Evolutionary conservation across 2,888 invertebrate species (phyloP).

Genomic region (Meganola albula): DNA sequence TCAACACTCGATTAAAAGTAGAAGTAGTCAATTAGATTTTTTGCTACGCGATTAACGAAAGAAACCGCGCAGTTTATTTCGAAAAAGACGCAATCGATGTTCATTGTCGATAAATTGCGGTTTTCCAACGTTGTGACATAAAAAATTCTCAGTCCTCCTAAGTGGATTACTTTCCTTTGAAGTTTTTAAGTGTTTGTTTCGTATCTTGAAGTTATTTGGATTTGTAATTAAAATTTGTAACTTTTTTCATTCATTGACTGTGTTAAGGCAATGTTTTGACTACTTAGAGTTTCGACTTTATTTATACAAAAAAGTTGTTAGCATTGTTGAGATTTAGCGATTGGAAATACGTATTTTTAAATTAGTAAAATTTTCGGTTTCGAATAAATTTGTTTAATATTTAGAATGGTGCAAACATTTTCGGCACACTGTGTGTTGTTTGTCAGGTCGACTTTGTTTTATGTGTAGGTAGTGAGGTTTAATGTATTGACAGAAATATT

Average conservation of each 20-base stretch:
- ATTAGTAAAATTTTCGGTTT: too few relatives aligned
- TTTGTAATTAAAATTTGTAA: conserved; percentile 42
- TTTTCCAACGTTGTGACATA: conserved; percentile 43
- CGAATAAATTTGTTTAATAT: too few relatives aligned
- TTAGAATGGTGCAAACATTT: too few relatives aligned
- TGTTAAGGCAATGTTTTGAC: conserved; percentile 18
- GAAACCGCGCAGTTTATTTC: conserved; percentile 34
- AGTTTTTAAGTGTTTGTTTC: conserved; percentile 40
- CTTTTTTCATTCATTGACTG: conserved; percentile 25
- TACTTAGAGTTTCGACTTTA: neutral
- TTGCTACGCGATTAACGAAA: conserved; percentile 29
- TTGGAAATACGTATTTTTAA: too few relatives aligned
- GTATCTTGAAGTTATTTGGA: conserved; percentile 40
- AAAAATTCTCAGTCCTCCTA: conserved; percentile 30
- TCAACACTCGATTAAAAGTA: too few relatives aligned
- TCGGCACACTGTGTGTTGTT: too few relatives aligned
- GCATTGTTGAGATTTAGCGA: too few relatives aligned
- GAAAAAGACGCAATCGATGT: conserved; percentile 37
- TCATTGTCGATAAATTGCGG: conserved; percentile 45
- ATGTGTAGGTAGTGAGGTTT: too few relatives aligned
- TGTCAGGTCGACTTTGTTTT: too few relatives aligned
- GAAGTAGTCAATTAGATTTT: too few relatives aligned
- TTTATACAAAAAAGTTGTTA: neutral
- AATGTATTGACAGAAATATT: too few relatives aligned
- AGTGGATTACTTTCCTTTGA: conserved; percentile 50